Evolutionary conservation across 2,113 vertebrate genomes (phyloP).

Genomic region (Rhadina sibilatrix): DNA sequence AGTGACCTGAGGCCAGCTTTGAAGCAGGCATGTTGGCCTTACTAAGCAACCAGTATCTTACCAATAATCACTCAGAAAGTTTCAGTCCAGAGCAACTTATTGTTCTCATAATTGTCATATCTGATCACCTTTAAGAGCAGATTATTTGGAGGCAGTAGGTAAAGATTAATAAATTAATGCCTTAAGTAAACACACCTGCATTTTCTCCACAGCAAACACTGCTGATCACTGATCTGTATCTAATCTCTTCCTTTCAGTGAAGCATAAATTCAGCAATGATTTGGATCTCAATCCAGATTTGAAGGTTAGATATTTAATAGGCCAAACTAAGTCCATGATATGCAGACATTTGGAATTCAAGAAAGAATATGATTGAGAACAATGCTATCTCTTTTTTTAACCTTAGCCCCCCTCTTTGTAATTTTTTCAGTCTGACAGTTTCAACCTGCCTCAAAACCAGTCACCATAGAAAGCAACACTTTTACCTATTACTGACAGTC

Average conservation of each 20-base stretch:
- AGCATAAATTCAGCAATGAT: conserved; percentile 3
- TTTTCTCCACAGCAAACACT: neutral
- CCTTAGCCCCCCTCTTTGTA: neutral
- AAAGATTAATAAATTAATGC: conserved; percentile 33
- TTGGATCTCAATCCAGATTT: neutral
- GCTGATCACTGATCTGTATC: neutral
- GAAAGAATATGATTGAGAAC: neutral
- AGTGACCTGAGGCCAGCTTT: neutral
- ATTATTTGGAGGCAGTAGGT: conserved; percentile 1
- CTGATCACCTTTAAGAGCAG: neutral
- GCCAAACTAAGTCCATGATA: neutral
- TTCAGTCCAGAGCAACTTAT: neutral
- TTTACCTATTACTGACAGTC: neutral
- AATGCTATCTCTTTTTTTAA: neutral
- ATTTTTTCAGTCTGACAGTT: neutral
- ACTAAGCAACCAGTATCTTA: neutral
- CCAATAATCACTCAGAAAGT: neutral
- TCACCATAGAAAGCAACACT: neutral
- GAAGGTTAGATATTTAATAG: neutral
- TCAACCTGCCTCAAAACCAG: neutral
- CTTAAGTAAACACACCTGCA: conserved; percentile 28
- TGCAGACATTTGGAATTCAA: neutral
- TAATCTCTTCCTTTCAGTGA: conserved; percentile 2
- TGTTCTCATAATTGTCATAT: neutral
- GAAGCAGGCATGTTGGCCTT: neutral